Base-by-base conservation (phyloP, 1,140 invertebrate species). In the Lepidostoma basale region DNA sequence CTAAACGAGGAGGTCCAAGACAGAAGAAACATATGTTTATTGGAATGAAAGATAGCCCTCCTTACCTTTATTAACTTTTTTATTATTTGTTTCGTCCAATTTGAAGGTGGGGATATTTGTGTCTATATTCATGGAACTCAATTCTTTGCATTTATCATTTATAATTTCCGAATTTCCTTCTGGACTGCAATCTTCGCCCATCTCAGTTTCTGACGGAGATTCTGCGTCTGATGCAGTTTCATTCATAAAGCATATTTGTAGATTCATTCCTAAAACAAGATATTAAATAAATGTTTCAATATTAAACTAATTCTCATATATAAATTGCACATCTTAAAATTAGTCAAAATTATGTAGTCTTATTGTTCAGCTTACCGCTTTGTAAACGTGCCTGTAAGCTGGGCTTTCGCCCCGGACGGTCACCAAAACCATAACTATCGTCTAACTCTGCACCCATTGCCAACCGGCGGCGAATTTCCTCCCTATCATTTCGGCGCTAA, bases 191-290 rank as follows among this genome's bases (percentile, higher is more conserved):
- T 68, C 70, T 42, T 74, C 69, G 4, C 68, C 47, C 5, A 73
- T 81, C 70, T 92, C 89, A 63, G 84, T 83, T 70, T 92, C 90
- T 28, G 88, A 91, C 36, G 88, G 88, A 52, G 89, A 91, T 77
- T 92, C 91, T 69, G 85, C 90, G 75, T 95, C 93, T 47, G 92
- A 94, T 14, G 90, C 90, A 44, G 92, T 92, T 76, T 97, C 94
- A 79, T 97, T 97, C 92, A 97, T 93, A 80, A 96, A 96, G 84
- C 94, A 95, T 74, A 96, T 95, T 85, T 97, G 94, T 14, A 96
- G 87, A 83, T 96, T 96, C 89, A 92, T 95, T 60, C 92, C 91
- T 93, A 79, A 39, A 76, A 79, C 78, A 70, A 39, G 16, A 45
- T 5, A 45, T 45, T 45, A n/a, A 45, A 10, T 9, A 5, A 10